These are phyloP conservation scores for Aplodontia rufa DNA, from an alignment of 2,113 vertebrate species.

Conservation along the genomic window DNA sequence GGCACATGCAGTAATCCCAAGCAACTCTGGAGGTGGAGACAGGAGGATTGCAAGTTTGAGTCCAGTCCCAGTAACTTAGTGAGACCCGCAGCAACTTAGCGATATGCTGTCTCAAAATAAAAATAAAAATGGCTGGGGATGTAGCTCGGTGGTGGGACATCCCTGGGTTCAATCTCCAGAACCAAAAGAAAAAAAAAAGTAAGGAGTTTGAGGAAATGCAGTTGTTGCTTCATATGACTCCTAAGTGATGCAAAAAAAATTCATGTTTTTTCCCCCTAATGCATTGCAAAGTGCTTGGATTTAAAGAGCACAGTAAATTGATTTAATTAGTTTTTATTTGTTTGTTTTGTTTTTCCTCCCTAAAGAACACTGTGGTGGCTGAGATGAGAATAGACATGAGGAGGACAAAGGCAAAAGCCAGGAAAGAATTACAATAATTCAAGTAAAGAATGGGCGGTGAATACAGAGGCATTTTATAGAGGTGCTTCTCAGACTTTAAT, in stretches of 20 bases:
- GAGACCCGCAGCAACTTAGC: too few relatives aligned
- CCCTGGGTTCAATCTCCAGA: too few relatives aligned
- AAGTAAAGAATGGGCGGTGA: background rate
- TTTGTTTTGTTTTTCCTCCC: background rate
- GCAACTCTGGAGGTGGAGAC: too few relatives aligned
- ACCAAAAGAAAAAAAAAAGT: background rate
- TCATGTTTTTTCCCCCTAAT: slow-evolving; percentile 11
- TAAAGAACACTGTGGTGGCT: background rate
- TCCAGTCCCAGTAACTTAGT: too few relatives aligned
- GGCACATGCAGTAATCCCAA: too few relatives aligned
- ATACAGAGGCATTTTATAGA: background rate
- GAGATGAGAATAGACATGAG: background rate
- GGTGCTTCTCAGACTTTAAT: background rate
- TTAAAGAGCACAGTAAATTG: background rate
- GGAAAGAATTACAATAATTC: background rate
- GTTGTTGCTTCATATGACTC: background rate
- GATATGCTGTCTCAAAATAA: too few relatives aligned
- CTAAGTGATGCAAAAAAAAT: background rate
- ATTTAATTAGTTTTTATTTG: too few relatives aligned
- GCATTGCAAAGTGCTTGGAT: background rate
- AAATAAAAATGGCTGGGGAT: too few relatives aligned
- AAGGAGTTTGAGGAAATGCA: background rate
- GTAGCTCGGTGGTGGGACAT: too few relatives aligned
- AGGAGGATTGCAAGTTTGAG: too few relatives aligned
- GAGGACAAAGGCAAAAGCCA: background rate